These are phyloP conservation scores for Augiades crinisus DNA, from an alignment of 2,888 invertebrate genomes.

Conservation along the genomic window DNA sequence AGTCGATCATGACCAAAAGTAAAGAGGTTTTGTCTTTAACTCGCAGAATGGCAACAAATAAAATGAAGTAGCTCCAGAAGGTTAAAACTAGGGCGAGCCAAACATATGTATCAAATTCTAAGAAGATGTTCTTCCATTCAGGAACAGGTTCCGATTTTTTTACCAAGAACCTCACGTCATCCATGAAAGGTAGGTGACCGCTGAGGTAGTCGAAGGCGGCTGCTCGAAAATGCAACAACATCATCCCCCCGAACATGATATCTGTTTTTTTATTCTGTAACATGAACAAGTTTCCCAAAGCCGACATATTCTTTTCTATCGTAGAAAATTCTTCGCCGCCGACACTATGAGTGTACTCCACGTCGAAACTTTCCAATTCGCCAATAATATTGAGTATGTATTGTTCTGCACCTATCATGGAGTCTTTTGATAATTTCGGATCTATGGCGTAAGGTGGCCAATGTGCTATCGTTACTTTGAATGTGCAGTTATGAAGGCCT, in stretches of 20 bases:
- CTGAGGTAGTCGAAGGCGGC: constrained; percentile 42
- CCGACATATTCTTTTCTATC: constrained; percentile 35
- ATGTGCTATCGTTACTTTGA: constrained; percentile 44
- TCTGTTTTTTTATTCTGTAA: constrained; percentile 39
- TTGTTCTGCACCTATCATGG: constrained; percentile 37
- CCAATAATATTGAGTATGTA: constrained; percentile 43
- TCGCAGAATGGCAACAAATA: constrained; percentile 35
- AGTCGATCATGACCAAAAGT: constrained; percentile 41
- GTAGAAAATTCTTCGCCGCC: constrained; percentile 33
- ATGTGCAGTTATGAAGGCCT: constrained; percentile 49
- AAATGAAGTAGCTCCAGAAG: constrained; percentile 37
- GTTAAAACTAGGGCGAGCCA: constrained; percentile 43
- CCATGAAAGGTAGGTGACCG: constrained; percentile 43
- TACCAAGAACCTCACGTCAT: constrained; percentile 47
- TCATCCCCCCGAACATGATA: constrained; percentile 37
- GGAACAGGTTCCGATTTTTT: constrained; percentile 39
- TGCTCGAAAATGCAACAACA: constrained; percentile 38
- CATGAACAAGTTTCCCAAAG: constrained; percentile 39
- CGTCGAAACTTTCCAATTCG: constrained; percentile 43
- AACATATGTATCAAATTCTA: constrained; percentile 42
- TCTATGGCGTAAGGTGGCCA: constrained; percentile 51
- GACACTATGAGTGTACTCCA: constrained; percentile 41
- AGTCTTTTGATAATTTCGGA: constrained; percentile 22
- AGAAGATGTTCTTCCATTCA: constrained; percentile 44
- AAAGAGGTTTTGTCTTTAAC: constrained; percentile 39